Percentiles rank a stretch among this genome's conserved stretches.
Evolutionary conservation across 2,113 vertebrate species (phyloP).

Genomic region (Zapornia atra): DNA sequence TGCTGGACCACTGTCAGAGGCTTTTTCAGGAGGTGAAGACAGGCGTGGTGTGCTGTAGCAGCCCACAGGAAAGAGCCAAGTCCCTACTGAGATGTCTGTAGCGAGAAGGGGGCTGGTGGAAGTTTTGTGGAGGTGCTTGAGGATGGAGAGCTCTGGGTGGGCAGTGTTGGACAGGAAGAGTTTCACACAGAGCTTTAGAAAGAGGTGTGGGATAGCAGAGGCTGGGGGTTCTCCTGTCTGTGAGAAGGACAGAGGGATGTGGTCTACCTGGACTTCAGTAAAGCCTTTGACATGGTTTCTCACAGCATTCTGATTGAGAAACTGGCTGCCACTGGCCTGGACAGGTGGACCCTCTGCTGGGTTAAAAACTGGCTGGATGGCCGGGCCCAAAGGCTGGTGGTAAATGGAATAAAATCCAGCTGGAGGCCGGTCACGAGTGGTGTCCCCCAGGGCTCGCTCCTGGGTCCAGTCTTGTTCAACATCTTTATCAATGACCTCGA

Average conservation of each 20-base stretch:
- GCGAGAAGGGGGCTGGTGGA: not conserved
- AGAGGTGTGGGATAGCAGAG: not conserved
- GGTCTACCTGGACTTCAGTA: too few species aligned
- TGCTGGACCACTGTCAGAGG: not conserved
- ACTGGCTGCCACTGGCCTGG: too few species aligned
- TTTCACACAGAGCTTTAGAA: not conserved
- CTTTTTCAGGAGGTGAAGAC: not conserved
- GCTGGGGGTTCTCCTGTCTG: fast-evolving
- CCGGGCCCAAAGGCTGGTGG: too few species aligned
- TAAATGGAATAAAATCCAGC: too few species aligned
- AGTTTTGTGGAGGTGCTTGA: not conserved
- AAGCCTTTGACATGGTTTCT: too few species aligned
- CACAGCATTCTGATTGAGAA: too few species aligned
- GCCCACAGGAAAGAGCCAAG: not conserved
- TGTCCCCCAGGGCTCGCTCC: too few species aligned
- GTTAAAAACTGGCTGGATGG: too few species aligned
- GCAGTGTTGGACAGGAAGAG: not conserved
- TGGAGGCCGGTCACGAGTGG: too few species aligned
- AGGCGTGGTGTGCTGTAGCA: not conserved
- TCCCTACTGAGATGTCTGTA: not conserved
- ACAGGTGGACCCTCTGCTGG: too few species aligned
- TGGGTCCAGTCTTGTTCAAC: too few species aligned
- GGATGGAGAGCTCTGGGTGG: not conserved
- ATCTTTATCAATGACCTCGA: too few species aligned
- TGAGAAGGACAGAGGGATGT: not conserved